Evolutionary conservation across 2,888 invertebrate genomes (phyloP).

Genomic region (Noctua janthe): DNA sequence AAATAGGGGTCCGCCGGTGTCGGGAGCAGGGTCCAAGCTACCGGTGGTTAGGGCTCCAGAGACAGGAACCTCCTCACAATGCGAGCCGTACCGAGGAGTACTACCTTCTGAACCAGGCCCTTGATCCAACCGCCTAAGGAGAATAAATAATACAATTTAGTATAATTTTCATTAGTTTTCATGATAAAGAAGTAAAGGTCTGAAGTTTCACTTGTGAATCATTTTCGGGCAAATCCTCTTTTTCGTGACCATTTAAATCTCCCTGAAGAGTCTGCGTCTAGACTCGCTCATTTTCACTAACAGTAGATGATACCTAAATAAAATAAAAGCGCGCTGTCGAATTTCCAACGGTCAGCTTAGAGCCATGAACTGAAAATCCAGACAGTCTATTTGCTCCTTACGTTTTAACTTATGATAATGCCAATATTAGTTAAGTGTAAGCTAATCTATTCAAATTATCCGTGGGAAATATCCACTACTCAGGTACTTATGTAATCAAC

Average conservation of each 20-base stretch:
- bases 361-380: too few species aligned
- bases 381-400: neutral
- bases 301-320: neutral
- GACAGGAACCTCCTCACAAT: too few species aligned
- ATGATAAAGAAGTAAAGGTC: too few species aligned
- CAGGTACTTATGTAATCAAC: conserved; percentile 3
- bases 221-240: neutral
- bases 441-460: neutral
- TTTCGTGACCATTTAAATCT: neutral
- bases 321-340: neutral
- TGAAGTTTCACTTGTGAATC: neutral
- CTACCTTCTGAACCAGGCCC: too few species aligned
- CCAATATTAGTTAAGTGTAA: neutral
- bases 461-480: conserved; percentile 2
- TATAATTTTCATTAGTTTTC: neutral
- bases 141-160: too few species aligned
- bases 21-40: too few species aligned
- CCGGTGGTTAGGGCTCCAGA: too few species aligned
- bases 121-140: too few species aligned
- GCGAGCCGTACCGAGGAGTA: too few species aligned
- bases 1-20: too few species aligned
- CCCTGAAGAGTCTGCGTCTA: neutral
- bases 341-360: too few species aligned
- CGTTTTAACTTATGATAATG: neutral
- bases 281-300: neutral